These are phyloP conservation scores for Brachyistius frenatus DNA, from an alignment of 2,113 vertebrate species.

Conservation along the genomic window DNA sequence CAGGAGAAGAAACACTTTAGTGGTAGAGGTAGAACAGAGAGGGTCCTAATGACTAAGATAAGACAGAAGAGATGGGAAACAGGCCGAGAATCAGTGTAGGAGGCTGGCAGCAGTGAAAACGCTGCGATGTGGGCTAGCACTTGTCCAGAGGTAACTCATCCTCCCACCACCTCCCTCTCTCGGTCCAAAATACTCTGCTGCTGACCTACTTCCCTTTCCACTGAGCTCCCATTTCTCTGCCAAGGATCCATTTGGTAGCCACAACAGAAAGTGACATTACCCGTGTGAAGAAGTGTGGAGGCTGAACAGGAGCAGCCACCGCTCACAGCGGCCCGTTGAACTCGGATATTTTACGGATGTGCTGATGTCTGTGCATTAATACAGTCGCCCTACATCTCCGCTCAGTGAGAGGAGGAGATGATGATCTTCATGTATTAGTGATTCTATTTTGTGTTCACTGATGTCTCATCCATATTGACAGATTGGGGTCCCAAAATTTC, in stretches of 20 bases:
- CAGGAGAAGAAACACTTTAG: constrained; percentile 1
- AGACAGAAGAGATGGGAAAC: constrained; percentile 9
- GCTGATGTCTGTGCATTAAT: not conserved
- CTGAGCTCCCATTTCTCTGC: constrained; percentile 22
- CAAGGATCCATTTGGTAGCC: constrained; percentile 24
- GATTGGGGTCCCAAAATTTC: not conserved
- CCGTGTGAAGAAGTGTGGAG: constrained; percentile 7
- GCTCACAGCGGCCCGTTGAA: constrained; percentile 3
- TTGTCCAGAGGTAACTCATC: constrained; percentile 49
- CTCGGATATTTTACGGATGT: constrained; percentile 4
- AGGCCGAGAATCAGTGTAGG: constrained; percentile 2
- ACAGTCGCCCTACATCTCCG: constrained; percentile 1
- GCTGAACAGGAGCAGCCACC: not conserved
- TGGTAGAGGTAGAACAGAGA: constrained; percentile 10
- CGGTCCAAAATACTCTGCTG: constrained; percentile 38
- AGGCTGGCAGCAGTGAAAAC: constrained; percentile 18
- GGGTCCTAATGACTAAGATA: constrained; percentile 21
- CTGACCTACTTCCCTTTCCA: constrained; percentile 64
- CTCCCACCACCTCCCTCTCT: constrained; percentile 28
- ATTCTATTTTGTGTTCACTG: not conserved
- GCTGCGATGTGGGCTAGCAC: constrained; percentile 27
- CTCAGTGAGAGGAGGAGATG: not conserved
- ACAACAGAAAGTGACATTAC: constrained; percentile 3
- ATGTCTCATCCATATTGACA: not conserved
- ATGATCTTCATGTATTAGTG: not conserved